Evolutionary conservation across 35 echinoderm and acorn worm species (phyloP), one percentile per base, ranked within the genome.

Genomic region (Apostichopus parvimensis): DNA sequence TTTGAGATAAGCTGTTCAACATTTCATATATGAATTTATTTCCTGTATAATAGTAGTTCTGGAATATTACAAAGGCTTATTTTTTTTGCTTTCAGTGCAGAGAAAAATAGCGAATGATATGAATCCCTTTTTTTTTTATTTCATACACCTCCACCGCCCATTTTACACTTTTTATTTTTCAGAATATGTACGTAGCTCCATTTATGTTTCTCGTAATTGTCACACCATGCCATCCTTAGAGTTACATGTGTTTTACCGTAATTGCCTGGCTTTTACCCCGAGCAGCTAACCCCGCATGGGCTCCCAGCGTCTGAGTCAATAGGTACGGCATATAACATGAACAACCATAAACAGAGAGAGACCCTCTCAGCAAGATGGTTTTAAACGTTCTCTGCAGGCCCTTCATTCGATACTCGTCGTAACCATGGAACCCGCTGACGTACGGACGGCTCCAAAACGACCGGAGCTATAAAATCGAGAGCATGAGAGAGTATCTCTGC

Each of bases 371-470:
- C 78, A 80, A 80, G 78, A 80, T 12, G 28, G 13, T 22, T 79
- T 68, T 68, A 68, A 68, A 22, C 25, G 53, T 80, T 80, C 78
- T 80, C 78, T 12, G 13, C 53, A 45, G 78, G 78, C 78, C 21
- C 78, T 80, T 34, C 78, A 80, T 80, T 52, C 54, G 78, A 80
- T 80, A 80, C 78, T 80, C 25, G 34, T 79, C 22, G 25, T 80
- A 25, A 45, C 78, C 78, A 80, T 80, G 78, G 78, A 12, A 13
- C 8, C 34, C 12, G 21, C 24, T 80, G 78, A 80, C 78, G 78
- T 80, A 53, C 9, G 13, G 9, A 80, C 78, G 13, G 24, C 25
- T 53, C 14, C 28, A 34, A 53, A 25, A 53, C 22, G 24, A 80
- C 78, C 4, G 14, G 78, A 80, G 78, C 24, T 80, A 53, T 79